phyloP scores from a whole-genome alignment of 2,797 vertebrate genomes.

The Halcyon smyrnensis region DNA sequence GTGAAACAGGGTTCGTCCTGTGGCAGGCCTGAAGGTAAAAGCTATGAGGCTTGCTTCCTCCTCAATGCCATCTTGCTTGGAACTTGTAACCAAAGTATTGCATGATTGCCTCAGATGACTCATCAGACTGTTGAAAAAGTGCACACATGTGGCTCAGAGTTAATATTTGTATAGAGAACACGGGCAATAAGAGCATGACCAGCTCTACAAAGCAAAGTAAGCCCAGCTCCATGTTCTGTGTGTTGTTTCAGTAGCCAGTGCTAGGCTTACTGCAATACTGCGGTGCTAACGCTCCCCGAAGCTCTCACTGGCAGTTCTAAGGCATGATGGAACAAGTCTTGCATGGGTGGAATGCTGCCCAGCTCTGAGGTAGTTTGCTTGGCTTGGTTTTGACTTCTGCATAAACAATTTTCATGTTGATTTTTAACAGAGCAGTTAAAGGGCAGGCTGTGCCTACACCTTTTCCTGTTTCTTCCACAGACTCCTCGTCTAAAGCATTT shows the following conservation, averaged over 20 bases:
- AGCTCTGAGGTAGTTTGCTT: constrained; percentile 31
- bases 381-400: constrained; percentile 16
- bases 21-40: neutral
- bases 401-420: neutral
- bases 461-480: neutral
- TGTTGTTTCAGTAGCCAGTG: neutral
- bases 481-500: neutral
- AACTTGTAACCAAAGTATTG: neutral
- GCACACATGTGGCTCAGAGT: neutral
- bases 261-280: neutral
- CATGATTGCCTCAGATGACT: neutral
- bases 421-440: neutral
- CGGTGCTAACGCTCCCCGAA: neutral
- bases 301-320: neutral
- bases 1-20: neutral
- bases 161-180: neutral
- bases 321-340: neutral
- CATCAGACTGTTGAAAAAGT: neutral
- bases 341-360: neutral
- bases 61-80: neutral
- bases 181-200: neutral
- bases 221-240: neutral
- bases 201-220: neutral
- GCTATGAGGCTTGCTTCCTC: neutral
- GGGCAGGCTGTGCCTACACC: neutral